A percentile compares a stretch with the other conserved stretches of the same genome.
Conservation (phyloP, 2,113 vertebrate species). For the Corapipo altera region DNA sequence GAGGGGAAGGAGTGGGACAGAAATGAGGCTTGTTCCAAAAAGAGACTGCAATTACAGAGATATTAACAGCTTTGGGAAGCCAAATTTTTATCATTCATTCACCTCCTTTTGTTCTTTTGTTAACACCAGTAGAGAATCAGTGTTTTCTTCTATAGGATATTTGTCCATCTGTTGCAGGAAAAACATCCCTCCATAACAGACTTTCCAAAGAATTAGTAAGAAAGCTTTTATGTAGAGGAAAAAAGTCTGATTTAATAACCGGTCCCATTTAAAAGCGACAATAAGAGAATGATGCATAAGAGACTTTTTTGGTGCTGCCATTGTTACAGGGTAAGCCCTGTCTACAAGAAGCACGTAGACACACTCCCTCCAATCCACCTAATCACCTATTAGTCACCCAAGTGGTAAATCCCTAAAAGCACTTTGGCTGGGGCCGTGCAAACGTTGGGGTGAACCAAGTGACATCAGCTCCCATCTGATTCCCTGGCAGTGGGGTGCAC, state of each 20-base stretch:
- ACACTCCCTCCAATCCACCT: neutral
- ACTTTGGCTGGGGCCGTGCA: neutral
- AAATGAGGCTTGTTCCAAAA: neutral
- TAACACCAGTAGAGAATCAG: neutral
- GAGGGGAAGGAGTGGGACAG: neutral
- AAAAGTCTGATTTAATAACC: neutral
- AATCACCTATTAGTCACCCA: slow-evolving; percentile 6
- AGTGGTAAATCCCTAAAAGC: slow-evolving; percentile 16
- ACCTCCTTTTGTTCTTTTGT: slow-evolving; percentile 17
- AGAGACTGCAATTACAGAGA: slow-evolving; percentile 6
- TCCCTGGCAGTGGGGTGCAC: slow-evolving; percentile 5
- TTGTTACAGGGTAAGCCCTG: neutral
- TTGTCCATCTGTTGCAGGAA: neutral
- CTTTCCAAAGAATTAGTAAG: neutral
- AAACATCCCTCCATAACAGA: neutral
- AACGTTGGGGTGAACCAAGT: neutral
- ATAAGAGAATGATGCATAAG: neutral
- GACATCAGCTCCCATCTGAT: slow-evolving; percentile 14
- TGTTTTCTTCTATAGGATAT: neutral
- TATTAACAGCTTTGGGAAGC: slow-evolving; percentile 8
- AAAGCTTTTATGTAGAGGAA: neutral
- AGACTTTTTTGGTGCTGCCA: neutral
- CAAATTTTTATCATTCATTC: slow-evolving; percentile 3
- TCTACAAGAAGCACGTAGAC: neutral
- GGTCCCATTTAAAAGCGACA: neutral